These are phyloP conservation scores for Anoplophora glabripennis DNA, from an alignment of 1,140 invertebrate species.

Conservation along the genomic window DNA sequence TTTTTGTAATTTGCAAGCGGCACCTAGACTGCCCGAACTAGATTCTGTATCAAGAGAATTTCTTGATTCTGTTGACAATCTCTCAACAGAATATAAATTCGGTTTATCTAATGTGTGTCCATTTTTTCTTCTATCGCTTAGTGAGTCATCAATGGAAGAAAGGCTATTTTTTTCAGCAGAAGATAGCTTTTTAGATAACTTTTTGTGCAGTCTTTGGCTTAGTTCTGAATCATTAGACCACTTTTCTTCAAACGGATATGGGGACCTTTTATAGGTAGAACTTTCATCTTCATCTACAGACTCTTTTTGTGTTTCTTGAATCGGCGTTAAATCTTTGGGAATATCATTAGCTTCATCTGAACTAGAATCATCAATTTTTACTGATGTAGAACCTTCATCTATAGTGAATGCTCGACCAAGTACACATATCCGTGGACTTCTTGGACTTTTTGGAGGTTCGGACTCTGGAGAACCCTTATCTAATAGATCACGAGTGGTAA, in stretches of 20 bases:
- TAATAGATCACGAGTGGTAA: constrained; percentile 41
- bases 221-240: constrained; percentile 49
- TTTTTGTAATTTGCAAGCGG: constrained; percentile 56
- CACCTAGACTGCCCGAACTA: constrained; percentile 68
- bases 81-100: constrained; percentile 39
- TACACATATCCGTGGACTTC: constrained; percentile 44
- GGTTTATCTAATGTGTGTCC: constrained; percentile 35
- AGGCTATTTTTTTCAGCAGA: constrained; percentile 43
- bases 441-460: constrained; percentile 41
- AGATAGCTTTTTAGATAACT: constrained; percentile 45
- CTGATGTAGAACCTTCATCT: constrained; percentile 41
- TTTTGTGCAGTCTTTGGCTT: constrained; percentile 42
- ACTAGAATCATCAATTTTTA: constrained; percentile 41
- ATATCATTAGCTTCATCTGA: constrained; percentile 44
- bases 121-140: constrained; percentile 34
- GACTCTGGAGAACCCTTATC: constrained; percentile 43
- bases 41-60: constrained; percentile 69
- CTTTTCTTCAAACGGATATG: constrained; percentile 49
- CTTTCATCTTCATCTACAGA: constrained; percentile 23
- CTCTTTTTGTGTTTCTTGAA: constrained; percentile 33
- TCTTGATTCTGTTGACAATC: constrained; percentile 57
- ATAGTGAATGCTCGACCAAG: constrained; percentile 47
- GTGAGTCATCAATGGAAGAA: constrained; percentile 45
- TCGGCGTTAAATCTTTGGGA: constrained; percentile 39
- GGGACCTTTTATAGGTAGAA: constrained; percentile 38